These are phyloP conservation scores for Uria lomvia DNA, from an alignment of 2,113 vertebrate species.

Conservation along the genomic window DNA sequence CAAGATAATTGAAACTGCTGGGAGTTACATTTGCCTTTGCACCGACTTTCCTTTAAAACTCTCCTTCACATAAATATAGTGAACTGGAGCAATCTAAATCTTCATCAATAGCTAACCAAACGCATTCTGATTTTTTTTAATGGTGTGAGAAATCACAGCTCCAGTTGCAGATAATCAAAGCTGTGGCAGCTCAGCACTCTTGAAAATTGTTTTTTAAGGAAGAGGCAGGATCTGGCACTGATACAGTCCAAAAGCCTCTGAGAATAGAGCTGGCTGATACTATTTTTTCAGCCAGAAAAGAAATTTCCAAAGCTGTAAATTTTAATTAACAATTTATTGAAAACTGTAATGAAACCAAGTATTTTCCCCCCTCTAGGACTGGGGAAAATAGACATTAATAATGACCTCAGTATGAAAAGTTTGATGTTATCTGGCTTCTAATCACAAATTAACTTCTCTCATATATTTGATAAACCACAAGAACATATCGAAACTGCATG, in stretches of 20 bases:
- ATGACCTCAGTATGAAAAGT: neutral
- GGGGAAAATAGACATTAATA: neutral
- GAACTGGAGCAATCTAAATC: neutral
- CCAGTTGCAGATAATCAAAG: neutral
- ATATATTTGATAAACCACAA: neutral
- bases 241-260: neutral
- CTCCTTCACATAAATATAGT: neutral
- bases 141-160: neutral
- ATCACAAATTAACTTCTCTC: neutral
- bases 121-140: neutral
- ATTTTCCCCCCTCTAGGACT: neutral
- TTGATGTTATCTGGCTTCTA: neutral
- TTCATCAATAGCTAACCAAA: neutral
- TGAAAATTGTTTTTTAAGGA: neutral
- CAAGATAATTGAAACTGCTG: neutral
- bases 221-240: neutral
- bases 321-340: constrained; percentile 22
- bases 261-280: neutral
- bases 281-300: neutral
- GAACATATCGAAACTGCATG: neutral
- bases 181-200: neutral
- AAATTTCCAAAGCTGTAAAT: neutral
- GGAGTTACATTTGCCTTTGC: neutral
- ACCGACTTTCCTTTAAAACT: neutral
- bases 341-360: neutral